Evolutionary conservation across 1,140 invertebrate species (phyloP).

Genomic region (Drosophila lini): DNA sequence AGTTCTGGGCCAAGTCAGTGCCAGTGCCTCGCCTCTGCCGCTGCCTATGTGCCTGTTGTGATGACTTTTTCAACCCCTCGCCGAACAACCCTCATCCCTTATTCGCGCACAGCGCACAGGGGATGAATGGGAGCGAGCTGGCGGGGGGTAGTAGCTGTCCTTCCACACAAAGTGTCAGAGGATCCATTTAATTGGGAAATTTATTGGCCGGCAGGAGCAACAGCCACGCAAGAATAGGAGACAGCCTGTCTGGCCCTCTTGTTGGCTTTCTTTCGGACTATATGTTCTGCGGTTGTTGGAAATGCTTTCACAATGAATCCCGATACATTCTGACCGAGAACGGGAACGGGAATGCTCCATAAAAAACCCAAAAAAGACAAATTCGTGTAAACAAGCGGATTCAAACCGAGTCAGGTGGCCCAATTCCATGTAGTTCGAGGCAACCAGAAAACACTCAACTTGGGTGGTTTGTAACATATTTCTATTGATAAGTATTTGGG

Average conservation of each 20-base stretch:
- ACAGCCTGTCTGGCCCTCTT: slow-evolving; percentile 75
- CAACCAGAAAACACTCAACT: slow-evolving; percentile 24
- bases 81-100: slow-evolving; percentile 76
- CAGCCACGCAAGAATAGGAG: slow-evolving; percentile 46
- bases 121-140: slow-evolving; percentile 22
- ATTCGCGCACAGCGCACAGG: slow-evolving; percentile 22
- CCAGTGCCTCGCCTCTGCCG: slow-evolving; percentile 12
- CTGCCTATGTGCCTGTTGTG: slow-evolving; percentile 18
- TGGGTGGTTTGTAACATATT: slow-evolving; percentile 54
- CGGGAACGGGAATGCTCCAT: slow-evolving; percentile 14
- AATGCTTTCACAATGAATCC: slow-evolving; percentile 58
- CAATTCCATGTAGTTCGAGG: slow-evolving; percentile 36
- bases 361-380: slow-evolving; percentile 55
- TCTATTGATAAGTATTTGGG: slow-evolving; percentile 41
- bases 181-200: slow-evolving; percentile 81
- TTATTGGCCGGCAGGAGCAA: slow-evolving; percentile 66
- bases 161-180: slow-evolving; percentile 73
- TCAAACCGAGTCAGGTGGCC: slow-evolving; percentile 48
- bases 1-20: slow-evolving; percentile 68
- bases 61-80: slow-evolving; percentile 66
- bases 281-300: slow-evolving; percentile 74
- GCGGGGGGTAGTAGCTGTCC: slow-evolving; percentile 63
- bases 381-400: slow-evolving; percentile 63
- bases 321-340: slow-evolving; percentile 1
- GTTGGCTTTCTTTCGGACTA: slow-evolving; percentile 63